Evolutionary conservation across 2,113 vertebrate genomes (phyloP).

Genomic region (Onychostruthus taczanowskii): DNA sequence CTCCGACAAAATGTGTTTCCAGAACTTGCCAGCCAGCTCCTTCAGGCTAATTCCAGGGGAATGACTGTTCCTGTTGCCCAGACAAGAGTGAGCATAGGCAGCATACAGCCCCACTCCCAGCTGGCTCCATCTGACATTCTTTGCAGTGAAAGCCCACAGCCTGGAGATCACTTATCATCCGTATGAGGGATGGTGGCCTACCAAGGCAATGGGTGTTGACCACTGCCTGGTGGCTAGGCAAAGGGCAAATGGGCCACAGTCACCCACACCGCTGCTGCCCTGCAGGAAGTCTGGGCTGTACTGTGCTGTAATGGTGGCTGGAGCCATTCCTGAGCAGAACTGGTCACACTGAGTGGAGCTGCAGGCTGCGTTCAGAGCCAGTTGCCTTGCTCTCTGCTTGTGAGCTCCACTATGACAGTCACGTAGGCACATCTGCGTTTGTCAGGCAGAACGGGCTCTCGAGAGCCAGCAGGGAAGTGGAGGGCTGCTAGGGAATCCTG

Average conservation of each 20-base stretch:
- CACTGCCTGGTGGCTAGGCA: neutral
- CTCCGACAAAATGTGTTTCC: neutral
- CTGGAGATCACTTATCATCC: neutral
- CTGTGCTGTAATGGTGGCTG: neutral
- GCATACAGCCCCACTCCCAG: neutral
- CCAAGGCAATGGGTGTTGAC: fast-evolving
- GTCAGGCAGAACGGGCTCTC: fast-evolving
- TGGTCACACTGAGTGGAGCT: neutral
- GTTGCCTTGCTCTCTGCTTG: fast-evolving
- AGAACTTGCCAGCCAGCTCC: neutral
- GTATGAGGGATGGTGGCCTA: neutral
- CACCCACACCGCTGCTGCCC: neutral
- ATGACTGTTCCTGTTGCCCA: neutral
- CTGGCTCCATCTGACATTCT: neutral
- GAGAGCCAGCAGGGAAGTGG: neutral
- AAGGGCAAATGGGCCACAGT: neutral
- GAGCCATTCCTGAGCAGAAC: neutral
- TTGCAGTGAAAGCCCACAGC: fast-evolving
- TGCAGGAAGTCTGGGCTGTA: neutral
- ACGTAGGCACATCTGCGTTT: fast-evolving
- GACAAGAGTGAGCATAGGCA: neutral
- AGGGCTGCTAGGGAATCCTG: neutral
- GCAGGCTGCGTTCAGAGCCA: neutral
- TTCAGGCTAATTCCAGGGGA: neutral
- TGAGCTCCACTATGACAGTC: fast-evolving